Evolutionary conservation across 2,888 invertebrate species (phyloP).

Genomic region (Cataglyphis albicans): DNA sequence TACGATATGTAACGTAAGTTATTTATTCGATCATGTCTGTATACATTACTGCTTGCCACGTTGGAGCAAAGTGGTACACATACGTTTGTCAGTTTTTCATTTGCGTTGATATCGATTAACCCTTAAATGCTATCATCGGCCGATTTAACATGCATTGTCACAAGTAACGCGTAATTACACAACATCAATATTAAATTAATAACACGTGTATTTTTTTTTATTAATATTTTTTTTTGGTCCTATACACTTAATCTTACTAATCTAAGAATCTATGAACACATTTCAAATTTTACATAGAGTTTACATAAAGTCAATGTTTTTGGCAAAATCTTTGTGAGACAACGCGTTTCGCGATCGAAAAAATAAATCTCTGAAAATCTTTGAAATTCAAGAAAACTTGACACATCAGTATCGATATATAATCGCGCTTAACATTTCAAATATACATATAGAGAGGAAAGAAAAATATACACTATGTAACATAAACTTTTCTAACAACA

Average conservation of each 20-base stretch:
- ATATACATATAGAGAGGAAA: background rate
- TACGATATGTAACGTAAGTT: conserved; percentile 52
- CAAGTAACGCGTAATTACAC: background rate
- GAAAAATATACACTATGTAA: background rate
- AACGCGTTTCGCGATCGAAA: background rate
- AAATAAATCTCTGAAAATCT: background rate
- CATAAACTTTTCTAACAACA: background rate
- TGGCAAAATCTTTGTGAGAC: conserved; percentile 9
- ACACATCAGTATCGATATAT: background rate
- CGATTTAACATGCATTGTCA: conserved; percentile 12
- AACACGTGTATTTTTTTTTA: background rate
- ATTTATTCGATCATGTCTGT: conserved; percentile 47
- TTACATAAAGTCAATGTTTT: background rate
- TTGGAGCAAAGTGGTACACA: conserved; percentile 24
- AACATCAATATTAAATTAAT: conserved; percentile 19
- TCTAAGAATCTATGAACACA: conserved; percentile 15
- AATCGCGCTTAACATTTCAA: background rate
- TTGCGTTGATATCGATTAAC: conserved; percentile 8
- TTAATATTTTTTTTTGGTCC: background rate
- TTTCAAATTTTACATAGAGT: conserved; percentile 12
- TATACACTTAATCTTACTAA: background rate
- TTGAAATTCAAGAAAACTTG: background rate
- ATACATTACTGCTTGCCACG: conserved; percentile 36
- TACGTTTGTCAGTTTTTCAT: conserved; percentile 1
- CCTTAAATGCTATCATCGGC: conserved; percentile 47